Evolutionary conservation across 1,140 invertebrate genomes (phyloP).

Genomic region (Nephotettix cincticeps): DNA sequence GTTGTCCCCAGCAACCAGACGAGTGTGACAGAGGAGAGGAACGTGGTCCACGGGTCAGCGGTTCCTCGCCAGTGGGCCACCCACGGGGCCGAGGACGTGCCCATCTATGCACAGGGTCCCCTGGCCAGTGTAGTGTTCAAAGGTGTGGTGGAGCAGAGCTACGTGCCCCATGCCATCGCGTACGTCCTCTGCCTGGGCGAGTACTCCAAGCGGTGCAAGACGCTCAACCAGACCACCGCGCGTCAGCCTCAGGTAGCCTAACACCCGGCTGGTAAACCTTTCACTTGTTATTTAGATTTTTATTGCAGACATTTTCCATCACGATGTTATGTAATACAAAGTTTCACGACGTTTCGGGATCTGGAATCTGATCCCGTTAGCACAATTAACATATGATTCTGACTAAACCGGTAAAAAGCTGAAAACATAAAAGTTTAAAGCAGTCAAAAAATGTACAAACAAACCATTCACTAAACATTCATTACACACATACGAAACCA

Average conservation of each 20-base stretch:
- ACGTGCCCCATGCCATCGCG: slow-evolving; percentile 73
- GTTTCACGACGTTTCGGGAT: no score
- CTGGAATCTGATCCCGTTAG: no score
- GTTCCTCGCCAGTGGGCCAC: slow-evolving; percentile 75
- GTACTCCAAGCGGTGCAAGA: slow-evolving; percentile 56
- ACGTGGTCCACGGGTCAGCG: slow-evolving; percentile 52
- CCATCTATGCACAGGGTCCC: slow-evolving; percentile 67
- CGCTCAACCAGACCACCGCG: slow-evolving; percentile 13
- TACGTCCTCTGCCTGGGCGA: slow-evolving; percentile 69
- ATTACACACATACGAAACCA: no score
- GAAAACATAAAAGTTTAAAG: no score
- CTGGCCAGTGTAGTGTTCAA: slow-evolving; percentile 51
- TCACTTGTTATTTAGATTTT: no score
- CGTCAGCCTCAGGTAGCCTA: not conserved
- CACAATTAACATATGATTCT: no score
- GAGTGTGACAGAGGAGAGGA: slow-evolving; percentile 42
- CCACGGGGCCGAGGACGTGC: slow-evolving; percentile 88
- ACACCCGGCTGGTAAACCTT: no score
- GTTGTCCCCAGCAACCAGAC: slow-evolving; percentile 50
- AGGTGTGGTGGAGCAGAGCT: slow-evolving; percentile 71
- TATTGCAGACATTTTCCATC: no score
- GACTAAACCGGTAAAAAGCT: no score
- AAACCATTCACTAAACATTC: no score
- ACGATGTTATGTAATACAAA: no score
- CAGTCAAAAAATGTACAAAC: no score